Evolutionary conservation across 1,140 invertebrate species (phyloP).

Genomic region (Odontomachus brunneus): DNA sequence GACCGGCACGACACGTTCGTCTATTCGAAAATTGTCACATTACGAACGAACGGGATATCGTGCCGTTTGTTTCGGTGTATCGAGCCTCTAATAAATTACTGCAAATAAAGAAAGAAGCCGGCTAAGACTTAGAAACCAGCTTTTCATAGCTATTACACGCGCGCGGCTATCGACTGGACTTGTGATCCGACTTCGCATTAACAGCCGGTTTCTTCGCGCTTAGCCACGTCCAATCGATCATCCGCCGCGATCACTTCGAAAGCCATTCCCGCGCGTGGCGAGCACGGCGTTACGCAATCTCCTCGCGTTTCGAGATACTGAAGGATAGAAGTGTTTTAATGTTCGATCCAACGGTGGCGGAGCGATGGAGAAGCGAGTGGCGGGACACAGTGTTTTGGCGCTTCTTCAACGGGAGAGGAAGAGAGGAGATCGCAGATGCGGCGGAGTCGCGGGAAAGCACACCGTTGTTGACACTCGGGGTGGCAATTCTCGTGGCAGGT

Average conservation of each 20-base stretch:
- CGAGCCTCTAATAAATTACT: too few species aligned
- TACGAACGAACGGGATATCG: too few species aligned
- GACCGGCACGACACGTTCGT: too few species aligned
- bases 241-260: constrained; percentile 16
- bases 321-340: constrained; percentile 34
- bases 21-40: too few species aligned
- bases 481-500: constrained; percentile 68
- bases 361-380: background rate
- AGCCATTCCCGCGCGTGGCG: background rate
- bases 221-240: constrained; percentile 22
- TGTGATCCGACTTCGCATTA: constrained; percentile 3
- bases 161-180: background rate
- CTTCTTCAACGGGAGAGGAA: constrained; percentile 41
- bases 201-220: constrained; percentile 29
- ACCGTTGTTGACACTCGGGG: constrained; percentile 68
- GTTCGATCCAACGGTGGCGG: background rate
- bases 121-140: background rate
- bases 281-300: constrained; percentile 22
- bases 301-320: constrained; percentile 20
- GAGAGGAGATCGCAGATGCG: background rate
- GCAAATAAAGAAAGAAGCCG: too few species aligned
- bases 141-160: background rate
- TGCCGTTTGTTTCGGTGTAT: too few species aligned
- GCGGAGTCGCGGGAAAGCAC: constrained; percentile 20
- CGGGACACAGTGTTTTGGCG: constrained; percentile 42